phyloP scores from a whole-genome alignment of 2,888 invertebrate genomes.

The Tetheella fluctuosa region DNA sequence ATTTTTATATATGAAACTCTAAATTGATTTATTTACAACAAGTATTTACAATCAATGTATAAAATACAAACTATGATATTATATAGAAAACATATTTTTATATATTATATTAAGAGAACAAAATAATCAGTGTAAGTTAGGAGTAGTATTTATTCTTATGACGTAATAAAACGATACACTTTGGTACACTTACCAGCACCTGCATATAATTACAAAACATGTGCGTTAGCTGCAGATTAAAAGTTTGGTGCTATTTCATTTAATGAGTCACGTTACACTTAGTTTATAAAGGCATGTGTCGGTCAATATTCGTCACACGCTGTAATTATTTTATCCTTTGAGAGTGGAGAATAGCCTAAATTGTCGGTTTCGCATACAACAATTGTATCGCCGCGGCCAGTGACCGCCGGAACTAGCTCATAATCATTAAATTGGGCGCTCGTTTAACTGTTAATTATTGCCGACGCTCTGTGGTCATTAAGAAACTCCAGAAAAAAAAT shows the following conservation, averaged over 20 bases:
- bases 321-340: slow-evolving; percentile 46
- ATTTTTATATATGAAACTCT: no score
- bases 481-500: slow-evolving; percentile 58
- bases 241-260: slow-evolving; percentile 1
- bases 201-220: neutral
- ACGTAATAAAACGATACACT: no score
- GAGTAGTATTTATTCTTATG: no score
- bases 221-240: neutral
- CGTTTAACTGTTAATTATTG: slow-evolving; percentile 72
- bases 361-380: slow-evolving; percentile 50
- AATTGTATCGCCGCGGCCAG: slow-evolving; percentile 39
- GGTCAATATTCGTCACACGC: slow-evolving; percentile 24
- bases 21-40: no score
- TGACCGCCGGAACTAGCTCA: slow-evolving; percentile 73
- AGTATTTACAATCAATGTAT: no score
- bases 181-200: no score
- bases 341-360: slow-evolving; percentile 34
- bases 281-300: slow-evolving; percentile 10
- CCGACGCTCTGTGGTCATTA: slow-evolving; percentile 56
- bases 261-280: slow-evolving; percentile 10
- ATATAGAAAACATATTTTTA: no score
- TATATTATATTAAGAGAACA: no score
- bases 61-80: no score
- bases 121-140: no score
- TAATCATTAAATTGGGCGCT: slow-evolving; percentile 75